These are phyloP conservation scores for Myoxocephalus aenaeus DNA, from an alignment of 2,797 vertebrate species.

Conservation along the genomic window DNA sequence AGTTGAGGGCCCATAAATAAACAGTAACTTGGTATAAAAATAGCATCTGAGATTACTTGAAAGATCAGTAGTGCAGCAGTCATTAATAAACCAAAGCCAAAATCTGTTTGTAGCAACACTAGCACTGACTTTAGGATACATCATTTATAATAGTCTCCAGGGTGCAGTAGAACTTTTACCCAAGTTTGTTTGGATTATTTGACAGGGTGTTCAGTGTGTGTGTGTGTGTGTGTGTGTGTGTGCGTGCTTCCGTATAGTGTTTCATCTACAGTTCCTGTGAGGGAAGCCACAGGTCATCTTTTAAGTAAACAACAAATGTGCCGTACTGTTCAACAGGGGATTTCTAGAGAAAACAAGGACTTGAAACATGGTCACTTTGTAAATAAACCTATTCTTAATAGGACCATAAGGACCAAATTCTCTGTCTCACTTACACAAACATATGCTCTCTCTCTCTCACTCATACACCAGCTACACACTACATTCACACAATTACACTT, in stretches of 20 bases:
- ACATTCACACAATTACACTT: conserved; percentile 56
- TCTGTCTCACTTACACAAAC: conserved; percentile 15
- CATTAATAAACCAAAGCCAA: conserved; percentile 72
- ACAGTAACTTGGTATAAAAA: conserved; percentile 59
- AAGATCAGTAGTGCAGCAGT: conserved; percentile 62
- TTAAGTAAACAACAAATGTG: conserved; percentile 60
- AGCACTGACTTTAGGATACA: conserved; percentile 61
- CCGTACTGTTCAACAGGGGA: conserved; percentile 24
- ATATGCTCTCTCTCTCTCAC: conserved; percentile 8
- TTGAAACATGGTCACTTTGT: conserved; percentile 42
- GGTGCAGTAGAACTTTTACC: conserved; percentile 55
- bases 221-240: conserved; percentile 18
- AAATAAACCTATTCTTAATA: conserved; percentile 51
- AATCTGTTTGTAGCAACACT: conserved; percentile 64
- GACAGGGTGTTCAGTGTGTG: conserved; percentile 44
- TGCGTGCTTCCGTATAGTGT: not conserved
- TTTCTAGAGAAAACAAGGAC: conserved; percentile 38
- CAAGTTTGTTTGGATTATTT: conserved; percentile 59
- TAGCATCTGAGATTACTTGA: conserved; percentile 68
- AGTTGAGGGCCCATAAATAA: conserved; percentile 61
- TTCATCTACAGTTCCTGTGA: conserved; percentile 44
- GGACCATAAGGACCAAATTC: conserved; percentile 25
- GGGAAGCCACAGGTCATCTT: conserved; percentile 54
- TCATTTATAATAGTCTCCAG: conserved; percentile 59
- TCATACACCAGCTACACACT: conserved; percentile 19